Conservation (phyloP, 2,888 invertebrate species). For the Stenoptilia bipunctidactyla region DNA sequence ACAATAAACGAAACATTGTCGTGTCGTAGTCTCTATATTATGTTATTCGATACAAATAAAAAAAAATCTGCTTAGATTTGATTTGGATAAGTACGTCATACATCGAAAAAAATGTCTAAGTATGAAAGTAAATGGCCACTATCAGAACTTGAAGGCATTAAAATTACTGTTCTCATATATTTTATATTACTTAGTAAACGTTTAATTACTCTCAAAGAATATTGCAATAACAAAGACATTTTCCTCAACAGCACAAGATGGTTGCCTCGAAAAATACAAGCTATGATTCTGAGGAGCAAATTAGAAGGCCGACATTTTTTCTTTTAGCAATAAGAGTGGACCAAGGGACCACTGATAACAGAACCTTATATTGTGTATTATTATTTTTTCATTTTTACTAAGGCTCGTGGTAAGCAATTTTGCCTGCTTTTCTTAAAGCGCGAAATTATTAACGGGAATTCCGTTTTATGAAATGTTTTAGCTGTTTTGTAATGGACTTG, state of each 20-base stretch:
- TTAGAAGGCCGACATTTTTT: slow-evolving; percentile 45
- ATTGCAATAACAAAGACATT: neutral
- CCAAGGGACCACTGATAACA: slow-evolving; percentile 44
- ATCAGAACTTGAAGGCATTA: too few relatives aligned
- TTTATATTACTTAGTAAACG: too few relatives aligned
- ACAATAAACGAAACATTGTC: too few relatives aligned
- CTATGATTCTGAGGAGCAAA: slow-evolving; percentile 47
- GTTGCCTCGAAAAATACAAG: slow-evolving; percentile 29
- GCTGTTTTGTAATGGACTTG: too few relatives aligned
- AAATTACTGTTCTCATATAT: too few relatives aligned
- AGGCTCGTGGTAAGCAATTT: slow-evolving; percentile 25
- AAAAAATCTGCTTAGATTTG: too few relatives aligned
- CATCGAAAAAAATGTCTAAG: too few relatives aligned
- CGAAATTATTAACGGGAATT: slow-evolving; percentile 7
- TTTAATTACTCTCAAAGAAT: too few relatives aligned
- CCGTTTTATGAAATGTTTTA: neutral
- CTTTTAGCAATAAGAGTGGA: slow-evolving; percentile 52
- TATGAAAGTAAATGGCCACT: too few relatives aligned
- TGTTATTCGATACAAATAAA: too few relatives aligned
- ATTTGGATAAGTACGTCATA: too few relatives aligned
- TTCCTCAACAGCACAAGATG: slow-evolving; percentile 3
- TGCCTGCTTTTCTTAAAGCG: slow-evolving; percentile 18
- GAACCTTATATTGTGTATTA: slow-evolving; percentile 51
- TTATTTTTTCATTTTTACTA: slow-evolving; percentile 50
- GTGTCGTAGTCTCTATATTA: too few relatives aligned